Evolutionary conservation across 2,797 vertebrate species (phyloP), one percentile per base, ranked within the genome.

Genomic region (Oryzias sinensis): DNA sequence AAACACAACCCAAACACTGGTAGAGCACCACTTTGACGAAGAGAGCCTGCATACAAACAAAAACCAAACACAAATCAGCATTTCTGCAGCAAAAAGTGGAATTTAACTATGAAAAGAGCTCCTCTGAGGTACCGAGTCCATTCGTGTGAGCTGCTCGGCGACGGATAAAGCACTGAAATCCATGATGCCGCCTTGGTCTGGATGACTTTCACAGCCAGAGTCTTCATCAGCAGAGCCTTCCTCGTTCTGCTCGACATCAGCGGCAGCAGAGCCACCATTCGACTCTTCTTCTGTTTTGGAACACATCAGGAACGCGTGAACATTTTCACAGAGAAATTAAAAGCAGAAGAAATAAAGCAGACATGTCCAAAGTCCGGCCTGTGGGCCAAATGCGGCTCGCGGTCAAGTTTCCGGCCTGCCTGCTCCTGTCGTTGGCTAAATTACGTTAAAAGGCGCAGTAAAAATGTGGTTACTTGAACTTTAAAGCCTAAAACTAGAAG

Each of bases 1-100:
- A 96, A 46, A 95, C 79, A 0, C 93, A 93, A 64, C 94, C 94
- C 73, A 95, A 82, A 76, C 94, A 96, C 65, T 96, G 93, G 72
- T 90, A 94, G 1, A 91, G 89, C 1, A 89, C 81, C 62, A 95
- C 92, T 44, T 77, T 89, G 5, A 64, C 77, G 44, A 95, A 96
- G 5, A 96, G 90, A 40, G 90, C 90, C 94, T 96, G 85, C 42
- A 57, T 68, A 1, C 4, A 4, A 5, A 46, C 8, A 14, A 61
- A 44, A 29, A 53, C 1, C 15, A 49, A 44, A 22, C 1, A 11
- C 9, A 37, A 9, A 17, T 55, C 8, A 67, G 54, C 1, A 5
- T 59, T 42, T 2, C 29, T 18, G 40, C 8, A 5, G 13, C 9
- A 14, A 1, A 40, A 0, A 20, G 0, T 8, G 9, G 16, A 8